Conservation (phyloP, 2,113 vertebrate genomes). For the Oceanodroma tethys region DNA sequence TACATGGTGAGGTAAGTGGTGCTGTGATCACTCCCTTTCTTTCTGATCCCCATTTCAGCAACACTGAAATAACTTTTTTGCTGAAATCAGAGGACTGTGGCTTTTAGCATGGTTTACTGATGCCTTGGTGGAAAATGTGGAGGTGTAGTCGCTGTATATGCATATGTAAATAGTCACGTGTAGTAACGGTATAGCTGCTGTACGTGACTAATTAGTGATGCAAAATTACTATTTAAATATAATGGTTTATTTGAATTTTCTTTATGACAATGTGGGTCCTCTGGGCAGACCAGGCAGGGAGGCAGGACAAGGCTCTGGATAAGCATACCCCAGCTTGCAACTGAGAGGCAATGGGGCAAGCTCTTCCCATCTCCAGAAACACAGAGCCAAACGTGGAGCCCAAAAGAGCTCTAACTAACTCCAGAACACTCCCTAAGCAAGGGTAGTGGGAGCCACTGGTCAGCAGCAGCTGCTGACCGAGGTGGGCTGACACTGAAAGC, state of each 20-base stretch:
- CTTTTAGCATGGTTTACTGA: background rate
- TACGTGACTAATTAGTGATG: background rate
- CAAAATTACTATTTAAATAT: background rate
- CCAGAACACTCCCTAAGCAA: background rate
- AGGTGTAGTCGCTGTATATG: background rate
- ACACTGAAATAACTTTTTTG: background rate
- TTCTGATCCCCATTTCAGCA: background rate
- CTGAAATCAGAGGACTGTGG: background rate
- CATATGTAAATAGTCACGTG: rapidly evolving
- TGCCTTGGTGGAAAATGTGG: background rate
- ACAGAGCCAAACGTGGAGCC: background rate
- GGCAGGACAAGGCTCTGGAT: background rate
- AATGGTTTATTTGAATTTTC: background rate
- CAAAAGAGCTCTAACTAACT: background rate
- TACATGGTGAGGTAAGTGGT: background rate
- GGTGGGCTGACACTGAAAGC: background rate
- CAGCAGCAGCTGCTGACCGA: background rate
- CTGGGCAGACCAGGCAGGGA: background rate
- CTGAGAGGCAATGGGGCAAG: background rate
- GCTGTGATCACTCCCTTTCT: background rate
- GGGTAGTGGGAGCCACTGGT: background rate
- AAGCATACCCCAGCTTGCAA: background rate
- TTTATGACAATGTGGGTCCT: background rate
- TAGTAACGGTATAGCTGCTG: background rate
- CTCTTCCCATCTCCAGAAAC: background rate